Percentiles rank a stretch among this genome's conserved stretches.
Conservation (phyloP, 2,888 invertebrate genomes). For the Parapristionchus giblindavisi region DNA sequence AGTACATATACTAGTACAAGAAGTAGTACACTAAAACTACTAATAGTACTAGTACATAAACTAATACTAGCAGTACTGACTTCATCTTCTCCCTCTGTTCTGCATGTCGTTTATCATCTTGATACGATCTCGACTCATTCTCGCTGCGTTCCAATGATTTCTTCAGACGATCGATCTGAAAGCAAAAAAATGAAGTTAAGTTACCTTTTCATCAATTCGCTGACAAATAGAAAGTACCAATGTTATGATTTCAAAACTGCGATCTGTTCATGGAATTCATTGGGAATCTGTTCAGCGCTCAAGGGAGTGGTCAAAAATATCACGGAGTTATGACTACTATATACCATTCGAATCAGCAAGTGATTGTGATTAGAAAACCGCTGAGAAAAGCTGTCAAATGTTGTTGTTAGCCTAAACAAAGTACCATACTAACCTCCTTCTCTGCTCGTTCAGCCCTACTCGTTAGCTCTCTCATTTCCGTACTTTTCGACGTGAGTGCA, state of each 20-base stretch:
- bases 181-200: no score
- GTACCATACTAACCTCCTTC: constrained; percentile 19
- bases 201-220: no score
- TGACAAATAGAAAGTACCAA: no score
- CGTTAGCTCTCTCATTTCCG: constrained; percentile 25
- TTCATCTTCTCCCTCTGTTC: constrained; percentile 37
- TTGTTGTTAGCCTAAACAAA: background rate
- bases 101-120: constrained; percentile 28
- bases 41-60: background rate
- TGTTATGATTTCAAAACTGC: background rate
- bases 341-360: no score
- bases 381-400: background rate
- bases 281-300: no score
- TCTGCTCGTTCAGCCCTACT: constrained; percentile 23
- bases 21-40: background rate
- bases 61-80: background rate
- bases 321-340: no score
- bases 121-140: background rate
- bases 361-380: no score
- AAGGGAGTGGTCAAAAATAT: no score
- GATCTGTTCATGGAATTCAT: no score
- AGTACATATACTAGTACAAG: background rate
- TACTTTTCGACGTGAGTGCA: constrained; percentile 6
- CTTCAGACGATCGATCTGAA: constrained; percentile 23
- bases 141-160: constrained; percentile 24